Evolutionary conservation across 2,888 invertebrate genomes (phyloP).

Genomic region (Melinopterus prodromus): DNA sequence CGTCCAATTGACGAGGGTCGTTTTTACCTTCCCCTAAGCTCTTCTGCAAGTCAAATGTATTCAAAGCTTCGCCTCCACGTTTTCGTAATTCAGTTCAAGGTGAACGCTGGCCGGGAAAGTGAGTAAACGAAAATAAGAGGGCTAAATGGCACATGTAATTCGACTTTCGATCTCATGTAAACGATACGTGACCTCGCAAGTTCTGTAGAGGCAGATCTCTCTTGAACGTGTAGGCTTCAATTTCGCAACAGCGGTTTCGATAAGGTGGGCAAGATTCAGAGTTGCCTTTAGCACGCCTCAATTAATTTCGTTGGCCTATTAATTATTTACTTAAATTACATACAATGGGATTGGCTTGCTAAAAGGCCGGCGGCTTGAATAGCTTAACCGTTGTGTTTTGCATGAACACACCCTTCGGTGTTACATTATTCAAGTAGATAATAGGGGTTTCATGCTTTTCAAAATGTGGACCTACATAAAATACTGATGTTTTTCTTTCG

Average conservation of each 20-base stretch:
- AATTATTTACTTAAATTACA: background rate
- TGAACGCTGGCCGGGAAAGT: background rate
- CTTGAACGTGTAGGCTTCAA: background rate
- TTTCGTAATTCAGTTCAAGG: no score
- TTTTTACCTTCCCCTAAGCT: no score
- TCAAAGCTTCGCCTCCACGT: no score
- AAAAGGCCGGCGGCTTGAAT: background rate
- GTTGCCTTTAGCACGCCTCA: background rate
- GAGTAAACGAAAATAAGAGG: background rate
- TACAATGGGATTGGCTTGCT: background rate
- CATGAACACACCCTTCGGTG: background rate
- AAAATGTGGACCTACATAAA: no score
- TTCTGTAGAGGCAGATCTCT: no score
- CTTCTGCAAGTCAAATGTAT: no score
- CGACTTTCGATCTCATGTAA: background rate
- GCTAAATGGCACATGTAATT: background rate
- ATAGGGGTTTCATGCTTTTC: no score
- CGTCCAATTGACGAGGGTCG: no score
- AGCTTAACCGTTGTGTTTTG: background rate
- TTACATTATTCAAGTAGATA: no score
- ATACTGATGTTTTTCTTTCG: no score
- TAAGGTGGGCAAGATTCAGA: background rate
- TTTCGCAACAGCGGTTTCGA: background rate
- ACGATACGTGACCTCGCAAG: background rate
- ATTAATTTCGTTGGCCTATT: background rate